Evolutionary conservation across 2,888 invertebrate genomes (phyloP).

Genomic region (Crocallis elinguaria): DNA sequence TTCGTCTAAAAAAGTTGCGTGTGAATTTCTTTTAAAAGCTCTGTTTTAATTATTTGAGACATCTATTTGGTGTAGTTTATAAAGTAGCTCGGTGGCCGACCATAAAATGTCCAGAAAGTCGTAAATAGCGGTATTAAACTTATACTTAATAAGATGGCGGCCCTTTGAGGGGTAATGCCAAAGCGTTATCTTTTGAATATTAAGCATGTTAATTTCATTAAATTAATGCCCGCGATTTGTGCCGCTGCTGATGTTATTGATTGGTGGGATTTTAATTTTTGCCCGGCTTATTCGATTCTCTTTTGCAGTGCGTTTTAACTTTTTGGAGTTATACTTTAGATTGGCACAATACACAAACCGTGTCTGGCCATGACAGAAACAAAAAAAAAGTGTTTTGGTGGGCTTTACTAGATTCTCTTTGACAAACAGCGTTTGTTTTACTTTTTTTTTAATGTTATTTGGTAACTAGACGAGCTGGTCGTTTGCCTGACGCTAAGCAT

Average conservation of each 20-base stretch:
- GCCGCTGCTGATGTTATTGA: slow-evolving; percentile 34
- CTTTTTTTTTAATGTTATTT: too few relatives aligned
- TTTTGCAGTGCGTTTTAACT: not conserved
- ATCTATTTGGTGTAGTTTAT: slow-evolving; percentile 42
- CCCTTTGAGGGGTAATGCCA: slow-evolving; percentile 47
- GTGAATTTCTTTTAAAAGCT: slow-evolving; percentile 11
- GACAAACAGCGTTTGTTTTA: too few relatives aligned
- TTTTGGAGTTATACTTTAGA: not conserved
- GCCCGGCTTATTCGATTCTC: not conserved
- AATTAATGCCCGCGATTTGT: slow-evolving; percentile 49
- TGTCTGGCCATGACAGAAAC: too few relatives aligned
- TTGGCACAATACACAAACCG: too few relatives aligned
- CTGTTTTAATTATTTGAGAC: slow-evolving; percentile 14
- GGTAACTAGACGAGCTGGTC: too few relatives aligned
- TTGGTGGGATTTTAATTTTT: slow-evolving; percentile 4
- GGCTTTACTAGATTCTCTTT: too few relatives aligned
- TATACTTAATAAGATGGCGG: slow-evolving; percentile 47
- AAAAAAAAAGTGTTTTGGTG: too few relatives aligned
- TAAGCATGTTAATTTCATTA: slow-evolving; percentile 58
- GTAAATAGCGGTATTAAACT: slow-evolving; percentile 56
- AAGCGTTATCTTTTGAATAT: slow-evolving; percentile 39
- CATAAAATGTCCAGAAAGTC: slow-evolving; percentile 49
- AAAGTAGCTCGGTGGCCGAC: slow-evolving; percentile 45
- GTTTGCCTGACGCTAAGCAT: too few relatives aligned
- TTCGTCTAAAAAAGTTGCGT: not conserved